Base-by-base conservation (phyloP, 2,888 invertebrate species). In the Polyommatus icarus region DNA sequence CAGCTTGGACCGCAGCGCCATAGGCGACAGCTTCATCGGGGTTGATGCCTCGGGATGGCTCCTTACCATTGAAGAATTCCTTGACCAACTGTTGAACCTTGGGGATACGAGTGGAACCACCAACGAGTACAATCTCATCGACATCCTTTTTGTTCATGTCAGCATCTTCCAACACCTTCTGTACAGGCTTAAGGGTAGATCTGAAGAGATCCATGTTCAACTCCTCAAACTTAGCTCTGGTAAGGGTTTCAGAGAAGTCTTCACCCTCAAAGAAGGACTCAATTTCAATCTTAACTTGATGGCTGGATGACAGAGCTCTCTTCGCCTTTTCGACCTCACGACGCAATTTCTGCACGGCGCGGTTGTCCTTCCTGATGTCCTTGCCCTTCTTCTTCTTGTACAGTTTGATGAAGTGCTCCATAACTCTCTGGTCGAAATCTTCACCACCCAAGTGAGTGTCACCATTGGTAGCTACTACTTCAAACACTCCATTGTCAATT, bases 1-100 rank as follows among this genome's bases (percentile, higher is more conserved):
- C 99, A 87, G 99, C 99, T 94, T 99, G 99, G 10, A 99, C 99
- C 82, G 99, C 99, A 71, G 99, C 99, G 86, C 99, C 99, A 88
- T 99, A 99, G 76, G 99, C 99, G 79, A 99, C 99, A 84, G 99
- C 99, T 92, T 99, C 99, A 90, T 99, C 99, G 77, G 99, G 99
- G 91, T 99, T 99, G 90, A 99, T 99, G 83, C 99, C 99, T 86
- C 99, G 96, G 78, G 98, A 98, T 80, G 99, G 99, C 95, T 99
- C 99, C 95, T 99, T 99, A 83, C 99, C 99, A 83, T 97, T 97
- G 93, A 99, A 99, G 95, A 97, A 99, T 89, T 98, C 98, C 87
- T 98, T 98, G 18, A 98, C 98, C 83, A 98, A 90, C 89, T 98
- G 97, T 88, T 98, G 99, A 46, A 99, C 97, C 91, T 99, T 99